Conservation (phyloP, 35 echinoderm and acorn worm genomes). For the Eucidaris tribuloides region DNA sequence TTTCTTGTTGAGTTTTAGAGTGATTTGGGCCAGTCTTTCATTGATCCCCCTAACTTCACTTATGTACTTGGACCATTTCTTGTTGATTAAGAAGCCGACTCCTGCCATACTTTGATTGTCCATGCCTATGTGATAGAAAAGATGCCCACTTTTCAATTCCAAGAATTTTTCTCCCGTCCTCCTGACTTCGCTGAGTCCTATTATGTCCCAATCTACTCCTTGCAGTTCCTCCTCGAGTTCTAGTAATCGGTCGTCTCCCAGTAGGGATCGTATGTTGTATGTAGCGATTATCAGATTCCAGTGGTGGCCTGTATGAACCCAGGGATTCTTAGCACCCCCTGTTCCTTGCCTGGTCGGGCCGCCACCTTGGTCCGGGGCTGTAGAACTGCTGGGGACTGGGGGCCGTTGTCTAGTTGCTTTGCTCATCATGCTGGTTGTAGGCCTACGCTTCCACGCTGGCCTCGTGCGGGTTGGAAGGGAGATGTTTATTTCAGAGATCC, state of each 20-base stretch:
- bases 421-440: slow-evolving; percentile 21
- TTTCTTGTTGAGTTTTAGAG: too few species aligned
- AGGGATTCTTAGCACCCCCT: slow-evolving; percentile 42
- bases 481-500: too few species aligned
- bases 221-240: slow-evolving; percentile 25
- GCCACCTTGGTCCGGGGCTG: slow-evolving; percentile 30
- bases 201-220: too few species aligned
- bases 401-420: slow-evolving; percentile 14
- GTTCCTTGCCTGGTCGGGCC: slow-evolving; percentile 13
- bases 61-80: slow-evolving; percentile 16
- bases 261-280: background rate
- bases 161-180: slow-evolving; percentile 23
- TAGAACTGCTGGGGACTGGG: slow-evolving; percentile 29
- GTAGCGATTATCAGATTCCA: slow-evolving; percentile 12
- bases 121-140: slow-evolving; percentile 21
- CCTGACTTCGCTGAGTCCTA: slow-evolving; percentile 30
- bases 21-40: too few species aligned
- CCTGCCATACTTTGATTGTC: background rate
- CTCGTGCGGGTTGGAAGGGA: too few species aligned
- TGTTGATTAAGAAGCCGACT: background rate
- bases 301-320: slow-evolving; percentile 22
- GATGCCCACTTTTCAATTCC: slow-evolving; percentile 24
- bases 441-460: too few species aligned
- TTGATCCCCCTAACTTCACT: too few species aligned
- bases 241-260: background rate